Evolutionary conservation across 2,888 invertebrate genomes (phyloP), one percentile per base, ranked within the genome.

Genomic region (Mythimna lalbum): DNA sequence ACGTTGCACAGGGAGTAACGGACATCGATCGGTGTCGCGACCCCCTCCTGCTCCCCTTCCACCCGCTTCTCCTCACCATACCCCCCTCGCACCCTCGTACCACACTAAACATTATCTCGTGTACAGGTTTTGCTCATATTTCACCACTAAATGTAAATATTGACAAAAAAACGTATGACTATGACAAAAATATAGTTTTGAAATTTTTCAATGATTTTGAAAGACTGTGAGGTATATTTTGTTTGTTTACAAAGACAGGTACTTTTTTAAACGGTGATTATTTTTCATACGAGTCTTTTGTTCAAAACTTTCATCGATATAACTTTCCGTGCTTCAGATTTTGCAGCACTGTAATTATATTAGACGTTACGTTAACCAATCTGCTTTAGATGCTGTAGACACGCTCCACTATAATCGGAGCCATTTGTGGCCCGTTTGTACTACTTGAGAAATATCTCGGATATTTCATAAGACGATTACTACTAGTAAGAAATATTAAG

Each of bases 1-100:
- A 87, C 88, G 88, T 85, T 90, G 91, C 90, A 91, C 88, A 88
- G 89, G 85, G 87, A 82, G 92, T 90, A 91, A 91, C 91, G 91
- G 92, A 87, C 94, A 95, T 95, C 95, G 95, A 95, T 95, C 92
- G 89, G 76, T 74, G 78, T 83, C 85, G 81, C 82, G 84, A 81
- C 82, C 79, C 75, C 77, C 82, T 68, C 81, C 14, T 1, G 84
- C 80, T 81, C 80, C 74, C 76, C 81, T n/a, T 68, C 80, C 73
- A 79, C 72, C 57, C 43, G 47, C 47, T n/a, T 49, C 2, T 36
- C 68, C 67, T 12, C 50, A 9, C 73, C 39, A 0, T 43, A 43
- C 81, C 84, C 78, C 81, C 71, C 87, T 84, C 76, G 78, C 81
- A 86, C 71, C 69, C 75, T 65, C 86, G 76, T 82, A 63, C 82